These are phyloP conservation scores for Dinomys branickii DNA, from an alignment of 2,113 vertebrate species.

Conservation along the genomic window DNA sequence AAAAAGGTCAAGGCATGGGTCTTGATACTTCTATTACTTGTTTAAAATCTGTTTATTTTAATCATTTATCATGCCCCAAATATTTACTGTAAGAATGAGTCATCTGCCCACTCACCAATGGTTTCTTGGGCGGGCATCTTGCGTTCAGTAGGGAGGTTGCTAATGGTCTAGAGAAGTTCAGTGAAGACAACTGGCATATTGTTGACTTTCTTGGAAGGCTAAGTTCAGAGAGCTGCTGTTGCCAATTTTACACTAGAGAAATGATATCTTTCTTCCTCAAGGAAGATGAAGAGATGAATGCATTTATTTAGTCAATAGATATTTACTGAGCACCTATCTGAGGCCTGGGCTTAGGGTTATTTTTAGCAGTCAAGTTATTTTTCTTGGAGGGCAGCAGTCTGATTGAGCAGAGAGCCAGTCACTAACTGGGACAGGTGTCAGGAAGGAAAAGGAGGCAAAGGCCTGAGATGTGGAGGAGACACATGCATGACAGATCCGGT, in stretches of 20 bases:
- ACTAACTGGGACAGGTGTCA: neutral
- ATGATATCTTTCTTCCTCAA: neutral
- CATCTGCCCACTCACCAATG: neutral
- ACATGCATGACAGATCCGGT: neutral
- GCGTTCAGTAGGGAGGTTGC: neutral
- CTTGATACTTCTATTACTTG: neutral
- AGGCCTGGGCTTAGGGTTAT: neutral
- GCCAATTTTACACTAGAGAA: slow-evolving; percentile 31
- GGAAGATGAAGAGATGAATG: neutral
- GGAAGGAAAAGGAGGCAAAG: neutral
- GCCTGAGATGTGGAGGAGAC: neutral
- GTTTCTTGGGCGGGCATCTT: neutral
- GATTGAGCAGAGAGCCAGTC: neutral
- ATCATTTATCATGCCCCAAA: neutral
- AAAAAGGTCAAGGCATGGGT: neutral
- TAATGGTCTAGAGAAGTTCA: neutral
- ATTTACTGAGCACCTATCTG: neutral
- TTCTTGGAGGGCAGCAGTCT: neutral
- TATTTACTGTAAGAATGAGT: neutral
- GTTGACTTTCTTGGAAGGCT: slow-evolving; percentile 10
- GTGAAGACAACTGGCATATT: neutral
- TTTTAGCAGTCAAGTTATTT: neutral
- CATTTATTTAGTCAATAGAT: neutral
- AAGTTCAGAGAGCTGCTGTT: neutral
- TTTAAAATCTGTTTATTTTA: slow-evolving; percentile 27